Evolutionary conservation across 2,888 invertebrate species (phyloP), one percentile per base, ranked within the genome.

Genomic region (Clitarchus hookeri): DNA sequence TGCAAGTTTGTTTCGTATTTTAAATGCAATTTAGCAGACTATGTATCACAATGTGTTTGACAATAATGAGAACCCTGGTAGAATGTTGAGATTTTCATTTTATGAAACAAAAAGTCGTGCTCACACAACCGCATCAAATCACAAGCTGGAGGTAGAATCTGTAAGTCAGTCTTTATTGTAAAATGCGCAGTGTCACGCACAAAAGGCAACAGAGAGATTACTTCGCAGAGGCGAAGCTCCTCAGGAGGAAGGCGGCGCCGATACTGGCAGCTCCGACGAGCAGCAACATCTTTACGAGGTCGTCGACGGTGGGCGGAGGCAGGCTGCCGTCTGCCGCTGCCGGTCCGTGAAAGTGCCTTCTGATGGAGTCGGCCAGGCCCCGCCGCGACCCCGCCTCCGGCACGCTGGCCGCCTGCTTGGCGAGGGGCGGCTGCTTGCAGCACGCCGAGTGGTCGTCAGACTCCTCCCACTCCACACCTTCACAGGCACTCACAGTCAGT

Each of bases 401-500:
- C 36, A 85, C 77, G 12, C 84, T 78, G 6, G 25, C 25, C 6
- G 80, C 26, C 0, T 54, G 85, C 44, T 54, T 85, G 48, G 25
- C n/a, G 6, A 84, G 54, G 44, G 84, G 36, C n/a, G 77, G 83
- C 27, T 85, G 65, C 77, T 54, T 84, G 36, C 85, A 85, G 83
- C 85, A 85, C 6, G 77, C 85, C 4, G 85, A 77, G 25, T 85
- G 85, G 44, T 85, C 85, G 36, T 19, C 77, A 16, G 78, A 83
- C 27, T 85, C 85, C 44, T 25, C 13, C 16, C 26, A 11, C 13
- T n/a, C 4, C 44, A 85, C 83, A n/a, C 77, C 85, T 85, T 27
- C 11, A 85, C 36, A 36, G 4, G 36, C 36, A 36, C 36, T 36
- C 36, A 36, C 1, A 36, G 36, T 36, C 36, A 36, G 36, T 36